Conservation (phyloP, 2,797 vertebrate genomes). For the Sandelia bainsii region DNA sequence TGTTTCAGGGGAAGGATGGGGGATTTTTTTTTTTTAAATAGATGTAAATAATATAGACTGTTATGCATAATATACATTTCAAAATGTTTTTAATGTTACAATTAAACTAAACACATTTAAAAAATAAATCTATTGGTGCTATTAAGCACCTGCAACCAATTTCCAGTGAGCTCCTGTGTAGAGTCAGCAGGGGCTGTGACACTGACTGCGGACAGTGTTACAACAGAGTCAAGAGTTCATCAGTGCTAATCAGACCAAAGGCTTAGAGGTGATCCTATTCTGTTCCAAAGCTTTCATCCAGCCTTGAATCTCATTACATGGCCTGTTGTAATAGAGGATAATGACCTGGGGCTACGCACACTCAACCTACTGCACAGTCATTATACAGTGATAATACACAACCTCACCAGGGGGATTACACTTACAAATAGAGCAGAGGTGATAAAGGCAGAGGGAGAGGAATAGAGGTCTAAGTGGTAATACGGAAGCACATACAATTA, state of each 20-base stretch:
- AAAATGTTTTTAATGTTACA: neutral
- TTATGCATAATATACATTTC: constrained; percentile 4
- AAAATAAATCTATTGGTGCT: constrained; percentile 35
- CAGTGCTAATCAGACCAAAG: constrained; percentile 79
- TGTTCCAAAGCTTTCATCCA: constrained; percentile 75
- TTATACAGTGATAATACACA: constrained; percentile 78
- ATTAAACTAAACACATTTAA: constrained; percentile 28
- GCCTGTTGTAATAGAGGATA: constrained; percentile 80
- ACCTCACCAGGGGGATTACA: constrained; percentile 65
- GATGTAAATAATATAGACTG: constrained; percentile 26
- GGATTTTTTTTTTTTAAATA: constrained; percentile 5
- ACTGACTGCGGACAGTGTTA: constrained; percentile 68
- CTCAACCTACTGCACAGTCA: constrained; percentile 73
- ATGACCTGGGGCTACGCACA: constrained; percentile 74
- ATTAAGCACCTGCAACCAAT: constrained; percentile 67
- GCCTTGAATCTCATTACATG: constrained; percentile 82
- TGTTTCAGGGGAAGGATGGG: constrained; percentile 45
- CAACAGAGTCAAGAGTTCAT: constrained; percentile 82
- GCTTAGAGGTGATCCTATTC: constrained; percentile 79
- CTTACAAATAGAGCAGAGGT: constrained; percentile 65
- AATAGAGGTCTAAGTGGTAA: constrained; percentile 50
- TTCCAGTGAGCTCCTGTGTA: constrained; percentile 36
- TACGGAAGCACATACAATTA: constrained; percentile 36
- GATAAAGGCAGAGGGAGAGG: constrained; percentile 44
- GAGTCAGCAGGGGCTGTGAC: constrained; percentile 66